These are phyloP conservation scores for Sebastes trivittatus DNA, from an alignment of 2,797 vertebrate genomes.

Conservation along the genomic window DNA sequence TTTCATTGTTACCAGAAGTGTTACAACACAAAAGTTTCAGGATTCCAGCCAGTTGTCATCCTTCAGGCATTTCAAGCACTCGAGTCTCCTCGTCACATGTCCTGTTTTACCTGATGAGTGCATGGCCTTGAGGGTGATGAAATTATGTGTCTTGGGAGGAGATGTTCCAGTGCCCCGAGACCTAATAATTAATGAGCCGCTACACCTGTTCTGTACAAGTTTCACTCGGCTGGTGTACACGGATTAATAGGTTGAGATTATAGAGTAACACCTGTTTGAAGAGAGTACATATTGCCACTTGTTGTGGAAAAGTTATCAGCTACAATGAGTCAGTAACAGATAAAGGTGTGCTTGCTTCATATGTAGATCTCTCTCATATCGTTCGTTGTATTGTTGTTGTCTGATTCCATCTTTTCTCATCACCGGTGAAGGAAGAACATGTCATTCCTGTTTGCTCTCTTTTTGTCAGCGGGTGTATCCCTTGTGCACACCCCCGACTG, in stretches of 20 bases:
- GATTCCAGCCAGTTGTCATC: background rate
- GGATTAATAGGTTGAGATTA: background rate
- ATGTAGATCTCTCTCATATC: background rate
- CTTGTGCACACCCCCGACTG: too few relatives aligned
- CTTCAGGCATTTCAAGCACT: background rate
- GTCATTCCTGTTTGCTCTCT: slow-evolving; percentile 17
- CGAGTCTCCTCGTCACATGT: fast-evolving
- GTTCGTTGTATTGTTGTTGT: background rate
- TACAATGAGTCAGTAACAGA: background rate
- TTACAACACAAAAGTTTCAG: background rate
- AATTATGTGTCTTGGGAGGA: fast-evolving
- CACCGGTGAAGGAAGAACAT: background rate
- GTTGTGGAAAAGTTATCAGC: background rate
- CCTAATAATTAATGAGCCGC: background rate
- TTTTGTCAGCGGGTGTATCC: slow-evolving; percentile 2
- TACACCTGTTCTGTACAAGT: background rate
- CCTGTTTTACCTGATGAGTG: background rate
- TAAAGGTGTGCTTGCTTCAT: background rate
- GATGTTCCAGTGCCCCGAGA: background rate
- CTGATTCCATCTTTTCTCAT: background rate
- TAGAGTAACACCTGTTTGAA: background rate
- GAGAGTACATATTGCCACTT: too few relatives aligned
- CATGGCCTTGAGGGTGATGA: fast-evolving
- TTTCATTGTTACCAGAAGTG: background rate
- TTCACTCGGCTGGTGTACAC: background rate